Percentiles rank a stretch among this genome's conserved stretches.
These are phyloP conservation scores for Sebastes jordani DNA, from an alignment of 2,797 vertebrate species.

Conservation along the genomic window DNA sequence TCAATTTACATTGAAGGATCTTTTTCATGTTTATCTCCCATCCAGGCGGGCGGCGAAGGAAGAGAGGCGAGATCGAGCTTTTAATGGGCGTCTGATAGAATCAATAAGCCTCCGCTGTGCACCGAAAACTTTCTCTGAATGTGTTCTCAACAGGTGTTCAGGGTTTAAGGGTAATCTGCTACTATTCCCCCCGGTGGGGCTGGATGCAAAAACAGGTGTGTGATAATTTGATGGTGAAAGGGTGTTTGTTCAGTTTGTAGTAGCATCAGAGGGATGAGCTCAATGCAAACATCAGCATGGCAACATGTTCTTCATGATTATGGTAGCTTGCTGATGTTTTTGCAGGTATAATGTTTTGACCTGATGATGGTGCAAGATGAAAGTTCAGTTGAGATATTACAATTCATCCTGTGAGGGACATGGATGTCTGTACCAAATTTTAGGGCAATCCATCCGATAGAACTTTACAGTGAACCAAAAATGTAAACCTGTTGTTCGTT, in stretches of 20 bases:
- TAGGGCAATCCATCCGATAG: not conserved
- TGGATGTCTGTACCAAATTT: no score
- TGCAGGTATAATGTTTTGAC: not conserved
- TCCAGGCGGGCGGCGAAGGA: constrained; percentile 4
- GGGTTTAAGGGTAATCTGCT: not conserved
- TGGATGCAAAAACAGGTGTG: not conserved
- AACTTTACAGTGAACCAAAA: not conserved
- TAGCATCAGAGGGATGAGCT: not conserved
- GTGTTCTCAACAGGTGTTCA: constrained; percentile 26
- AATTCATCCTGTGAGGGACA: no score
- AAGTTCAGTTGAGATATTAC: no score
- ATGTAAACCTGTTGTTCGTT: not conserved
- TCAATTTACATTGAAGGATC: constrained; percentile 59
- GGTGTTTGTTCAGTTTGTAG: not conserved
- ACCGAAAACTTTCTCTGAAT: constrained; percentile 16
- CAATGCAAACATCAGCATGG: not conserved
- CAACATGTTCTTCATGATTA: not conserved
- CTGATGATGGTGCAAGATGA: not conserved
- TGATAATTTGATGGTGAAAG: constrained; percentile 14
- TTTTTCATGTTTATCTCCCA: constrained; percentile 54
- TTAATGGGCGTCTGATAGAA: constrained; percentile 40
- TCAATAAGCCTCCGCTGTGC: constrained; percentile 37
- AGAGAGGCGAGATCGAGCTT: constrained; percentile 24
- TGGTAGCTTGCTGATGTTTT: not conserved
- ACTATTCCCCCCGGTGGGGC: not conserved